phyloP scores from a whole-genome alignment of 2,797 vertebrate genomes.

The Phrynocephalus forsythii region DNA sequence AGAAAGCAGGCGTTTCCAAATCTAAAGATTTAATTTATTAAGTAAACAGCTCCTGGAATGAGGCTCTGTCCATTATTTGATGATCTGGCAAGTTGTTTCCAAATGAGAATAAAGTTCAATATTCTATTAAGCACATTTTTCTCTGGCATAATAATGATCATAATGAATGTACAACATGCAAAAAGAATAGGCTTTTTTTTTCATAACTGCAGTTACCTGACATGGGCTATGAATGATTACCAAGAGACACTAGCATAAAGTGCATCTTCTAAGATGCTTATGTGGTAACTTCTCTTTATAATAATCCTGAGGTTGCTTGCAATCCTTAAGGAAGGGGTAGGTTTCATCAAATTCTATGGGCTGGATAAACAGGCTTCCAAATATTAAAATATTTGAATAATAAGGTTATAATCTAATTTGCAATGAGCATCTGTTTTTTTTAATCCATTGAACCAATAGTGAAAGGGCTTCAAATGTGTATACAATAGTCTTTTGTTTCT shows the following conservation, averaged over 20 bases:
- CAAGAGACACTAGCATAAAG: conserved; percentile 14
- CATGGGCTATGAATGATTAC: background rate
- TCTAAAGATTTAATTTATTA: conserved; percentile 40
- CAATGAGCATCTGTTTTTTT: background rate
- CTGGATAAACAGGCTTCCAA: background rate
- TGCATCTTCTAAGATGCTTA: background rate
- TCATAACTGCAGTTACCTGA: rapidly evolving
- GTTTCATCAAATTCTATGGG: background rate
- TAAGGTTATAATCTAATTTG: background rate
- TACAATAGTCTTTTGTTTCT: background rate
- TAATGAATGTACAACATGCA: background rate
- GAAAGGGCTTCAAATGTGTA: no score
- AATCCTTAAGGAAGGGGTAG: no score
- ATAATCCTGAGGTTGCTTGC: background rate
- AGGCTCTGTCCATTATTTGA: background rate
- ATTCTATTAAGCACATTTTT: conserved; percentile 20
- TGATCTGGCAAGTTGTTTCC: conserved; percentile 29
- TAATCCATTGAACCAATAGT: background rate
- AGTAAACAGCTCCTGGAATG: conserved; percentile 32
- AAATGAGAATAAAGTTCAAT: conserved; percentile 35
- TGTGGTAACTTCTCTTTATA: conserved; percentile 3
- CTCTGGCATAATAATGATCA: rapidly evolving
- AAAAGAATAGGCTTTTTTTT: background rate
- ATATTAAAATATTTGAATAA: background rate
- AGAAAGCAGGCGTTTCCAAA: conserved; percentile 31